phyloP scores from a whole-genome alignment of 2,797 vertebrate genomes.

The Sphaeramia orbicularis region DNA sequence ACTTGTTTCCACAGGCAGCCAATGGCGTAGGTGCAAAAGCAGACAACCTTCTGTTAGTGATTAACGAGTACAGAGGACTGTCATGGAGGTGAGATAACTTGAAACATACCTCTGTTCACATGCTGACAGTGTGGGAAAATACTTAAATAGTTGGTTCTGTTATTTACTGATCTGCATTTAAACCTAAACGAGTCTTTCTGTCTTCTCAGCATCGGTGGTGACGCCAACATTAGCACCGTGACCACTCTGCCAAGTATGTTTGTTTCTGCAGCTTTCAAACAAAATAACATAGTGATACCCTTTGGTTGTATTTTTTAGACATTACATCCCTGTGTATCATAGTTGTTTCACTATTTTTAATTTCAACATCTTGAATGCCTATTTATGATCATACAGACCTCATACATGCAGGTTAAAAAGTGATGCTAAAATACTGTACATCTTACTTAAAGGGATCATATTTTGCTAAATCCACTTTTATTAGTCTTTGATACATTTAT shows the following conservation, averaged over 20 bases:
- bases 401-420: too few species aligned
- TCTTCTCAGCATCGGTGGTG: constrained; percentile 91
- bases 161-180: background rate
- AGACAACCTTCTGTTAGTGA: constrained; percentile 81
- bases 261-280: too few species aligned
- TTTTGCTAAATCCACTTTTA: too few species aligned
- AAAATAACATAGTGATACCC: too few species aligned
- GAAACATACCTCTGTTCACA: background rate
- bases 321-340: too few species aligned
- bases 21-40: constrained; percentile 87
- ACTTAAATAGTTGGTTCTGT: background rate
- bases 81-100: constrained; percentile 89
- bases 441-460: too few species aligned
- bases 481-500: too few species aligned
- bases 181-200: constrained; percentile 23
- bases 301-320: too few species aligned
- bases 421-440: too few species aligned
- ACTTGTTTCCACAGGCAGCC: constrained; percentile 85
- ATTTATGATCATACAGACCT: too few species aligned
- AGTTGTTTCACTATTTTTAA: too few species aligned
- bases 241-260: constrained; percentile 95
- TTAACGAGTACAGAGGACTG: constrained; percentile 90
- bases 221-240: constrained; percentile 83
- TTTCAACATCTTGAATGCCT: too few species aligned
- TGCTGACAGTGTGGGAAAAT: constrained; percentile 4